These are phyloP conservation scores for Hylyphantes graminicola DNA, from an alignment of 1,140 invertebrate species.

Conservation along the genomic window DNA sequence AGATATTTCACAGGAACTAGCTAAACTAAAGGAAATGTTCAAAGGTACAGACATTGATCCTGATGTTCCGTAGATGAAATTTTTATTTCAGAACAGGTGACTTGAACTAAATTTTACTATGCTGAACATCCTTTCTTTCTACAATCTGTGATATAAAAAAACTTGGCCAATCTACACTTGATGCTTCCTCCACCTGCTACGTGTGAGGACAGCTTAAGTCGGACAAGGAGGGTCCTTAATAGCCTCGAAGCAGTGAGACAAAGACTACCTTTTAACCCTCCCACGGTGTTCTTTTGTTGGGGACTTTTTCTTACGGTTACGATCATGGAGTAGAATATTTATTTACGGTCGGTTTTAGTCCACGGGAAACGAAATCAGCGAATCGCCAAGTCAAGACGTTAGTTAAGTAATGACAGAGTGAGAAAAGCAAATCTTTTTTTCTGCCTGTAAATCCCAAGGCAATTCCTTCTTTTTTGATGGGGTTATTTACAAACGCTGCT, in stretches of 20 bases:
- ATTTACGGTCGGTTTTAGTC: slow-evolving; percentile 42
- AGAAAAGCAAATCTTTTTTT: slow-evolving; percentile 30
- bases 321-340: slow-evolving; percentile 22
- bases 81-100: too few species aligned
- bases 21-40: too few species aligned
- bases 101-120: too few species aligned
- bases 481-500: too few species aligned
- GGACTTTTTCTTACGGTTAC: slow-evolving; percentile 16
- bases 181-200: slow-evolving; percentile 18
- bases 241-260: background rate
- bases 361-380: slow-evolving; percentile 30
- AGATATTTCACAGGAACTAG: too few species aligned
- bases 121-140: too few species aligned
- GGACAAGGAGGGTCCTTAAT: slow-evolving; percentile 30
- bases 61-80: too few species aligned
- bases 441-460: background rate
- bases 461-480: too few species aligned
- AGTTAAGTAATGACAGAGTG: slow-evolving; percentile 37
- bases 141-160: too few species aligned
- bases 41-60: too few species aligned
- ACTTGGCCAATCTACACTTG: slow-evolving; percentile 20
- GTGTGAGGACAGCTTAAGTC: slow-evolving; percentile 26
- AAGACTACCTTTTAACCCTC: slow-evolving; percentile 1
- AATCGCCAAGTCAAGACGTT: slow-evolving; percentile 37
- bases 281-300: background rate